phyloP scores from a whole-genome alignment of 1,140 invertebrate genomes.

The Panulirus ornatus region DNA sequence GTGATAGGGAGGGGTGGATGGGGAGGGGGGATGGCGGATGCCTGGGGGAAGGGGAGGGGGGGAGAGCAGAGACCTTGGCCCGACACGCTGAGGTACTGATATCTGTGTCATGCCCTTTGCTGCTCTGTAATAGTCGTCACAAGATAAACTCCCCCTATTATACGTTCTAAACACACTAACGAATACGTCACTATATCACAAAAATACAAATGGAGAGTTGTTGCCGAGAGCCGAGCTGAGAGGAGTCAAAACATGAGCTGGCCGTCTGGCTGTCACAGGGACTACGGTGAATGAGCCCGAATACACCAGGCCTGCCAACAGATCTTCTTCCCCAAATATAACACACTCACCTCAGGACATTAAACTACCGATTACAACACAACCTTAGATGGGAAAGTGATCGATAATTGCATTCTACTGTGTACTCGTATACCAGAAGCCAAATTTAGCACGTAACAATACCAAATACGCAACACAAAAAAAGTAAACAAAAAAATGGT shows the following conservation, averaged over 20 bases:
- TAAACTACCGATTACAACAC: background rate
- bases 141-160: background rate
- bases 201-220: no score
- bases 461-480: constrained; percentile 39
- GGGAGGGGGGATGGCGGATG: background rate
- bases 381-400: no score
- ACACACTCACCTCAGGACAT: background rate
- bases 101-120: constrained; percentile 53
- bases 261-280: constrained; percentile 38
- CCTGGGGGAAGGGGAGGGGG: background rate
- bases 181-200: no score
- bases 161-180: background rate
- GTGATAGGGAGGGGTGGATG: background rate
- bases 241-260: constrained; percentile 29
- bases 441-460: background rate
- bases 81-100: constrained; percentile 30
- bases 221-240: no score
- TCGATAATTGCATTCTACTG: no score
- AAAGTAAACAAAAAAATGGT: constrained; percentile 56
- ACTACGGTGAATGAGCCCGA: constrained; percentile 62
- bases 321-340: constrained; percentile 3
- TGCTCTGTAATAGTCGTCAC: constrained; percentile 24
- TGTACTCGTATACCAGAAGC: background rate
- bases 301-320: constrained; percentile 51
- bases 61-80: constrained; percentile 54